Evolutionary conservation across 2,888 invertebrate species (phyloP).

Genomic region (Ypsolopha scabrella): DNA sequence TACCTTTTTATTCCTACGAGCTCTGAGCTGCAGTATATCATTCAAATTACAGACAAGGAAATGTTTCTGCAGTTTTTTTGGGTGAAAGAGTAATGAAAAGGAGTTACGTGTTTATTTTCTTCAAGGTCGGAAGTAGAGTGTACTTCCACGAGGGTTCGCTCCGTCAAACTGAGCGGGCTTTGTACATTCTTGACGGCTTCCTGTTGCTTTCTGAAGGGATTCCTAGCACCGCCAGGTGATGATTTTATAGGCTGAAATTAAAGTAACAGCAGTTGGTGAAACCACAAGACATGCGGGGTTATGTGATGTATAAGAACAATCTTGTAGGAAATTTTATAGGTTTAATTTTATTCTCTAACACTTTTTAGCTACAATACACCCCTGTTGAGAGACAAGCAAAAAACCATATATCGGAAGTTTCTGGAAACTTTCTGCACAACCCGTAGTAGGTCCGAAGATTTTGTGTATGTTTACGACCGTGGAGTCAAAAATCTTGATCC

Average conservation of each 20-base stretch:
- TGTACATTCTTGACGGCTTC: constrained; percentile 30
- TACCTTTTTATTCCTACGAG: too few relatives aligned
- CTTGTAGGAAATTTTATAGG: too few relatives aligned
- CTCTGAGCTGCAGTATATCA: too few relatives aligned
- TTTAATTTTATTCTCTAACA: neutral
- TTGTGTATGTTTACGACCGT: too few relatives aligned
- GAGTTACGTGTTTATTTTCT: constrained; percentile 49
- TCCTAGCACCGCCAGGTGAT: constrained; percentile 46
- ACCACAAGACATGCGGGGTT: too few relatives aligned
- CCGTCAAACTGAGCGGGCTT: constrained; percentile 53
- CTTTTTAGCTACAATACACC: too few relatives aligned
- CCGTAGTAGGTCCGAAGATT: too few relatives aligned
- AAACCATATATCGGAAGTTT: too few relatives aligned
- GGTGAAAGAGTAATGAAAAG: constrained; percentile 1
- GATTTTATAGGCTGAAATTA: constrained; percentile 49
- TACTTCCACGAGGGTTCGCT: constrained; percentile 45
- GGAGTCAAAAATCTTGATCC: too few relatives aligned
- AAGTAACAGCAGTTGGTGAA: neutral
- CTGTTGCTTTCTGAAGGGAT: constrained; percentile 65
- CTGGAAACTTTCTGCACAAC: too few relatives aligned
- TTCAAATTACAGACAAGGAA: neutral
- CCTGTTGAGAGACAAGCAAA: too few relatives aligned
- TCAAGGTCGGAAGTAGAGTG: constrained; percentile 22
- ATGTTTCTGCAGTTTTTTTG: neutral
- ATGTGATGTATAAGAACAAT: too few relatives aligned